A percentile compares a stretch with the other conserved stretches of the same genome.
Evolutionary conservation across 1,140 invertebrate species (phyloP).

Genomic region (Gyrodactylus bullatarudis): DNA sequence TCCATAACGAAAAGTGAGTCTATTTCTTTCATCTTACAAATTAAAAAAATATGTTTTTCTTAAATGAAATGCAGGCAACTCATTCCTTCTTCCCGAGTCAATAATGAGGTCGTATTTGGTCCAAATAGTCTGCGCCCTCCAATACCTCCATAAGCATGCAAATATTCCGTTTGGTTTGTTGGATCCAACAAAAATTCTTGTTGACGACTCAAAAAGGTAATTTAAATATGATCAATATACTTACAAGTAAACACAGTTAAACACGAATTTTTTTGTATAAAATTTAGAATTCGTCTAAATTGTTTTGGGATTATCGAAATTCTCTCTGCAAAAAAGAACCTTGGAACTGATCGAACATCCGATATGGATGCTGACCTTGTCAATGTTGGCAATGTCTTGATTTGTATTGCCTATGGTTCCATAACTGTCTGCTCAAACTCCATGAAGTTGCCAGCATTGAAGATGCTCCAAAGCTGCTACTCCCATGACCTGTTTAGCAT

Average conservation of each 20-base stretch:
- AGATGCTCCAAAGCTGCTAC: conserved; percentile 43
- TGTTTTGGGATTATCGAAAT: conserved; percentile 48
- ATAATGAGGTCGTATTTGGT: neutral
- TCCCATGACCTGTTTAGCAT: conserved; percentile 33
- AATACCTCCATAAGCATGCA: neutral
- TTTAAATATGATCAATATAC: conserved; percentile 7
- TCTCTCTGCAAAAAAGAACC: conserved; percentile 27
- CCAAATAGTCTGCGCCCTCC: neutral
- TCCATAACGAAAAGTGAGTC: neutral
- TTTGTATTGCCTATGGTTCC: neutral
- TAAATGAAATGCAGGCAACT: neutral
- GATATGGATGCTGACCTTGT: neutral
- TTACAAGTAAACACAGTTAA: neutral
- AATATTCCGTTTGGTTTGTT: conserved; percentile 17
- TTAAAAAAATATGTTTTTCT: neutral
- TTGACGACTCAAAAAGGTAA: conserved; percentile 27
- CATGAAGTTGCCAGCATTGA: conserved; percentile 36
- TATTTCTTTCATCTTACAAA: neutral
- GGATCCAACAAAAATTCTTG: conserved; percentile 58
- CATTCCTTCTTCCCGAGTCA: neutral
- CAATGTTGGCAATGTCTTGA: neutral
- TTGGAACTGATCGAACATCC: neutral
- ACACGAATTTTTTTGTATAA: neutral
- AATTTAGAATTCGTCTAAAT: conserved; percentile 33
- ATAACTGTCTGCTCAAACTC: conserved; percentile 6